phyloP scores from a whole-genome alignment of 2,113 vertebrate genomes.

The Himantopus leucocephalus region DNA sequence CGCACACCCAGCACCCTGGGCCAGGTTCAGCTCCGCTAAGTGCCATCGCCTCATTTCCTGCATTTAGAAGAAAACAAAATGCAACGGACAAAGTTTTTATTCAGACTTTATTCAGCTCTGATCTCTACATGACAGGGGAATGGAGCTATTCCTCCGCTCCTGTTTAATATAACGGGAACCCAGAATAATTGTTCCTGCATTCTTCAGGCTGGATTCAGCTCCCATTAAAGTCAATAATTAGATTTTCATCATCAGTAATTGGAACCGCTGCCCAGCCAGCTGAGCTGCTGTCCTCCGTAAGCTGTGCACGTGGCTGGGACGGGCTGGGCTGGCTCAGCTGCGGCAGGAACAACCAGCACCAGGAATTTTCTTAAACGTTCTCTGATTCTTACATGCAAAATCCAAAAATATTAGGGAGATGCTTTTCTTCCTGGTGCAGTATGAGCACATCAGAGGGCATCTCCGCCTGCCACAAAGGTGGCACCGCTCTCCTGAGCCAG shows the following conservation, averaged over 20 bases:
- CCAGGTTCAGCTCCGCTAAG: not conserved
- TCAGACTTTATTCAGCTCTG: not conserved
- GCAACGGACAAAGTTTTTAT: not conserved
- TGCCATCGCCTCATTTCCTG: fast-evolving
- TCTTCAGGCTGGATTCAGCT: not conserved
- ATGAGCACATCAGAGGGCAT: not conserved
- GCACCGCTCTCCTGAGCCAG: fast-evolving
- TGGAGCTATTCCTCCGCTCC: not conserved
- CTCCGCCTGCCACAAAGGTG: too few relatives aligned
- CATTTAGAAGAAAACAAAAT: not conserved
- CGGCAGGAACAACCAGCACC: fast-evolving
- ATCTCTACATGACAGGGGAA: not conserved
- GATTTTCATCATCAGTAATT: constrained; percentile 47
- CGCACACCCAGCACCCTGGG: not conserved
- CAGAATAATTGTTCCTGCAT: not conserved
- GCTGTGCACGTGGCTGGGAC: not conserved
- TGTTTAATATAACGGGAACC: not conserved
- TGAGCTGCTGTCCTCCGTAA: not conserved
- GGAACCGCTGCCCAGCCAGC: constrained; percentile 49
- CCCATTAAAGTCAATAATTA: constrained; percentile 53
- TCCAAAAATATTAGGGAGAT: fast-evolving
- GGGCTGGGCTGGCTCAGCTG: not conserved
- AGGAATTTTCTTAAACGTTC: fast-evolving
- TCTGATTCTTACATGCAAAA: fast-evolving
- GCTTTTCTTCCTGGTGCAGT: fast-evolving